Evolutionary conservation across 2,888 invertebrate genomes (phyloP).

Genomic region (Lasioglossum figueresi): DNA sequence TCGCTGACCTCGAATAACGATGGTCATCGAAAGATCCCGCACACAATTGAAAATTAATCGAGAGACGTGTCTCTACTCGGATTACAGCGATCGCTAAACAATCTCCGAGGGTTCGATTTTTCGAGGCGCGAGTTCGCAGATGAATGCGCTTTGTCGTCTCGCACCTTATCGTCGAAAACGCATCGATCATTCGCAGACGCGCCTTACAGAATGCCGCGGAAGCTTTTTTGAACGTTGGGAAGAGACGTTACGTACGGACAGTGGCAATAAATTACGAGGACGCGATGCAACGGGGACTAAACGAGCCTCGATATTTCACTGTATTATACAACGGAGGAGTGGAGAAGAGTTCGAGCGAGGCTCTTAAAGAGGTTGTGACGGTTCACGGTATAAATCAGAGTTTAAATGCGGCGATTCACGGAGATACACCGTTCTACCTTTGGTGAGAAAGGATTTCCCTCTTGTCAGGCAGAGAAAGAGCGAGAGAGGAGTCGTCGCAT

Average conservation of each 20-base stretch:
- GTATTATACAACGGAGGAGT: neutral
- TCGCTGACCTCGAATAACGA: neutral
- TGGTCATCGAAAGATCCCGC: neutral
- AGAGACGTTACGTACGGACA: conserved; percentile 13
- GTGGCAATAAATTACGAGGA: neutral
- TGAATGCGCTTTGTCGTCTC: conserved; percentile 1
- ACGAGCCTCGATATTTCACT: conserved; percentile 11
- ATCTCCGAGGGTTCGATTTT: neutral
- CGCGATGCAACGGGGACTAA: conserved; percentile 10
- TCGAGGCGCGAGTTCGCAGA: neutral
- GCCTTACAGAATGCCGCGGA: neutral
- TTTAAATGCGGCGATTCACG: conserved; percentile 14
- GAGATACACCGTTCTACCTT: neutral
- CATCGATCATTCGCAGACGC: conserved; percentile 4
- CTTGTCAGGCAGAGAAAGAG: neutral
- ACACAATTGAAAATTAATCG: neutral
- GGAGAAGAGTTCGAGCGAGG: conserved; percentile 10
- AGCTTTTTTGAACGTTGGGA: neutral
- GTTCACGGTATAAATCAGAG: conserved; percentile 13
- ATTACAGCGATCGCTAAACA: neutral
- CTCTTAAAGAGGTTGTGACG: conserved; percentile 12
- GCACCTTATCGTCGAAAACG: neutral
- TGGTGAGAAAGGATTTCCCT: neutral
- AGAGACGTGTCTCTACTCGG: neutral
- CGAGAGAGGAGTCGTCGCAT: conserved; percentile 1